Base-by-base conservation (phyloP, 2,888 invertebrate genomes). In the Atrina japonica region DNA sequence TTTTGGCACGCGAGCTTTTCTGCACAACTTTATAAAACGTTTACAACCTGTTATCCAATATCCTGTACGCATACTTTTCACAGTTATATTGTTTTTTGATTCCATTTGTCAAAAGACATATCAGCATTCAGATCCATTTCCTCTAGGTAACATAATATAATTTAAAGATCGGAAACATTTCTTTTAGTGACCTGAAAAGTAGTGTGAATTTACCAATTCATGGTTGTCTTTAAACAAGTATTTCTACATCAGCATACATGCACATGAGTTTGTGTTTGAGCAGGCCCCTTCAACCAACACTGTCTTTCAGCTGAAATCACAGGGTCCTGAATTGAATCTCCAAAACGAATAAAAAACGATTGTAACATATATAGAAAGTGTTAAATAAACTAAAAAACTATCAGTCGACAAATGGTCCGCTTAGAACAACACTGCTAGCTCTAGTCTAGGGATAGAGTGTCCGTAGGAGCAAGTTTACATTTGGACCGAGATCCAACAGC, bases 401-500 rank as follows among this genome's bases (percentile, higher is more conserved):
- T 61, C 52, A 9, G 73, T 29, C 1, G 40, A 11, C 30, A 79
- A 29, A 11, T 77, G 41, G 1, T 61, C 52, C 16, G 45, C n/a
- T 14, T 76, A 50, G 16, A 80, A 75, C 2, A 76, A 79, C 14
- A 76, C 77, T 64, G 75, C 77, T 2, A 80, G 66, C 45, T 82
- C 76, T 1, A 82, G 63, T 11, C 78, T 50, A 3, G 81, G 80
- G 18, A 81, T 78, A 0, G 78, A 73, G 25, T 73, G 74, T 53
- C 67, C 5, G 40, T 53, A 11, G 78, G 81, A 7, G 78, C 75
- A 0, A 80, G 70, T 45, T 78, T 82, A 3, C 77, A 61, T 58
- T 83, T 83, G 7, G 80, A 79, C 16, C 80, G 29, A 18, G 79
- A 77, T 16, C 78, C 70, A 23, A 80, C 77, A 6, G 80, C 81